A percentile compares a stretch with the other conserved stretches of the same genome.
These are phyloP conservation scores for Drosophila neutralis DNA, from an alignment of 2,888 invertebrate species.

Conservation along the genomic window DNA sequence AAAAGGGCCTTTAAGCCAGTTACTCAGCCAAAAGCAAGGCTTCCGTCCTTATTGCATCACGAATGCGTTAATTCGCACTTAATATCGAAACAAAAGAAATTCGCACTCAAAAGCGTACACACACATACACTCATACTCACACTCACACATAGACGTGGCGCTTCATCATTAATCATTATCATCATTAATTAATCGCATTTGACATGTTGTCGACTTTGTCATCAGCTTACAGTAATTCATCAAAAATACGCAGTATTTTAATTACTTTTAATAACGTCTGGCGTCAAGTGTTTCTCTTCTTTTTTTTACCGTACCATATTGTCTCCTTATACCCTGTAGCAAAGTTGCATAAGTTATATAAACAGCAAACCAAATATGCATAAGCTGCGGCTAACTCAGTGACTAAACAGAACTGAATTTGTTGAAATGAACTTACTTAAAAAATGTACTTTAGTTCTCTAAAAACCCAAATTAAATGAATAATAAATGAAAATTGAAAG, in stretches of 20 bases:
- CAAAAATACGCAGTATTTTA: conserved; percentile 57
- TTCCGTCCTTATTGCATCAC: conserved; percentile 3
- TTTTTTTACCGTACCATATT: conserved; percentile 4
- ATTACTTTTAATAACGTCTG: conserved; percentile 68
- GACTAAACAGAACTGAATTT: not conserved
- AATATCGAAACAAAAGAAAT: conserved; percentile 18
- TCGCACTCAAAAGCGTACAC: not conserved
- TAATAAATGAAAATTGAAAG: not conserved
- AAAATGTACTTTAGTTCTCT: not conserved
- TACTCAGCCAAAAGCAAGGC: conserved; percentile 4
- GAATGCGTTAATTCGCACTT: conserved; percentile 4
- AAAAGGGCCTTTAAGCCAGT: not conserved
- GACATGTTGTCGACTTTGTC: conserved; percentile 39
- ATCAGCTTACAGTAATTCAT: conserved; percentile 48
- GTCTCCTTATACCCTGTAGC: conserved; percentile 6
- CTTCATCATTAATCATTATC: not conserved
- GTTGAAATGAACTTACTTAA: not conserved
- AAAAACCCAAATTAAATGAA: not conserved
- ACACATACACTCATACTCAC: not conserved
- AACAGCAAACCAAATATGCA: not conserved
- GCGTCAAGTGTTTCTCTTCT: conserved; percentile 31
- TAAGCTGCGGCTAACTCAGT: not conserved
- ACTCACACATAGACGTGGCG: not conserved
- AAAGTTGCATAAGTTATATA: not conserved
- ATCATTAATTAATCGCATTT: conserved; percentile 68